These are phyloP conservation scores for Ochropacha duplaris DNA, from an alignment of 2,888 invertebrate genomes.

Conservation along the genomic window DNA sequence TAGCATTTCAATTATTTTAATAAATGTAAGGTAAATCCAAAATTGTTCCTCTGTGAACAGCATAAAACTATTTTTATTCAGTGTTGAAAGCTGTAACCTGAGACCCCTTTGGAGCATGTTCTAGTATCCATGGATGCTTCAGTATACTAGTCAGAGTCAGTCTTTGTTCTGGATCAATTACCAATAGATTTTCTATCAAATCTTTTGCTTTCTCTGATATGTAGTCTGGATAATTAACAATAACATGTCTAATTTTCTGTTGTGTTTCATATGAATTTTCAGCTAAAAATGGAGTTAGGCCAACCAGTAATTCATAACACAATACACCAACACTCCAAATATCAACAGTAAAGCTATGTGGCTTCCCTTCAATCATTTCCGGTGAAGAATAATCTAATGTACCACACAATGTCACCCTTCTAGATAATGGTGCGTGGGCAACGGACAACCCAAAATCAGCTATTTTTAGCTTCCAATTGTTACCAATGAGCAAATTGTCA, in stretches of 20 bases:
- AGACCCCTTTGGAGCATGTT: slow-evolving; percentile 75
- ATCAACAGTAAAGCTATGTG: slow-evolving; percentile 95
- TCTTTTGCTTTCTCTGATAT: slow-evolving; percentile 89
- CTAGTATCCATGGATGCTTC: slow-evolving; percentile 90
- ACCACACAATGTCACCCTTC: slow-evolving; percentile 95
- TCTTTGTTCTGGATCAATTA: slow-evolving; percentile 89
- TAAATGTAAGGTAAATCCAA: slow-evolving; percentile 1
- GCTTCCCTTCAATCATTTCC: slow-evolving; percentile 95
- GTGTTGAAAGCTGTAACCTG: slow-evolving; percentile 39
- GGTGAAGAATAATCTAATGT: slow-evolving; percentile 98
- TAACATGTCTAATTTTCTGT: slow-evolving; percentile 87
- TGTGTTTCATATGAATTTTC: slow-evolving; percentile 89
- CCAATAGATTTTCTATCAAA: slow-evolving; percentile 90
- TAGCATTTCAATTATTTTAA: slow-evolving; percentile 2
- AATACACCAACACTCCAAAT: slow-evolving; percentile 98
- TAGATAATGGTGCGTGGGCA: slow-evolving; percentile 95
- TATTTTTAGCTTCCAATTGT: slow-evolving; percentile 94
- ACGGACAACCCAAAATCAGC: slow-evolving; percentile 99
- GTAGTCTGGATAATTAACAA: slow-evolving; percentile 88
- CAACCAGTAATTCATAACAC: slow-evolving; percentile 96
- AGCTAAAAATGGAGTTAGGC: slow-evolving; percentile 96
- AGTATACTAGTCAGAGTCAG: slow-evolving; percentile 88
- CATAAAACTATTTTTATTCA: slow-evolving; percentile 37
- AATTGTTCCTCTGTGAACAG: slow-evolving; percentile 1
- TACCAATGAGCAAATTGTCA: slow-evolving; percentile 94